Base-by-base conservation (phyloP, 1,140 invertebrate genomes). In the Coenobita brevimanus region DNA sequence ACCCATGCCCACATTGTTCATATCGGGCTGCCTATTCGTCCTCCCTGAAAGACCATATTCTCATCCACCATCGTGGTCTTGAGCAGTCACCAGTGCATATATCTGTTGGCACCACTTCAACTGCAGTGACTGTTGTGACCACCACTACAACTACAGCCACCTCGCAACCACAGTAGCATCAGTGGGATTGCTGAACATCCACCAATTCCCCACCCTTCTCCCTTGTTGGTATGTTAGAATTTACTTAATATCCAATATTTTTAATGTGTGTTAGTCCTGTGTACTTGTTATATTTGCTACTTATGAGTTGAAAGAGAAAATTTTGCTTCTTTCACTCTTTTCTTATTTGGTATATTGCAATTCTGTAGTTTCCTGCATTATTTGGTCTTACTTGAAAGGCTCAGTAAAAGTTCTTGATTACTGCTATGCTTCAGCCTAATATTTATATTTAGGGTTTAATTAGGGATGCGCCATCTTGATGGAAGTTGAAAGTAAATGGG, bases 11-110 rank as follows among this genome's bases (percentile, higher is more conserved):
- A 15, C 79, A 75, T n/a, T 82, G 79, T 54, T 79, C 79, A 36
- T 88, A 88, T 50, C 67, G 86, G n/a, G 86, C 86, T 27, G 79
- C 86, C 2, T 82, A 88, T 24, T 54, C 79, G 46, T 82, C 86
- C 2, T 82, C 79, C 33, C 86, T 88, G 15, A 82, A 57, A 54
- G 86, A 82, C 69, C 86, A 88, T 27, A 80, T 64, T 2, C 79
- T 88, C 24, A 3, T 82, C 21, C 79, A 82, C 46, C 86, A 88
- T 30, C 67, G 86, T 30, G 60, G 79, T 10, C 10, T 82, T 27
- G 86, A 82, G 15, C 43, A 33, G 57, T 69, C 76, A 24, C 21
- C 71, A 13, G 15, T 60, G 21, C 33, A 43, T 10, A 17, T 46
- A 1, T 21, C 82, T 17, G 15, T 43, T 24, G 10, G 33, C 6